These are phyloP conservation scores for Epistrophe eligans DNA, from an alignment of 2,888 invertebrate genomes.

Conservation along the genomic window DNA sequence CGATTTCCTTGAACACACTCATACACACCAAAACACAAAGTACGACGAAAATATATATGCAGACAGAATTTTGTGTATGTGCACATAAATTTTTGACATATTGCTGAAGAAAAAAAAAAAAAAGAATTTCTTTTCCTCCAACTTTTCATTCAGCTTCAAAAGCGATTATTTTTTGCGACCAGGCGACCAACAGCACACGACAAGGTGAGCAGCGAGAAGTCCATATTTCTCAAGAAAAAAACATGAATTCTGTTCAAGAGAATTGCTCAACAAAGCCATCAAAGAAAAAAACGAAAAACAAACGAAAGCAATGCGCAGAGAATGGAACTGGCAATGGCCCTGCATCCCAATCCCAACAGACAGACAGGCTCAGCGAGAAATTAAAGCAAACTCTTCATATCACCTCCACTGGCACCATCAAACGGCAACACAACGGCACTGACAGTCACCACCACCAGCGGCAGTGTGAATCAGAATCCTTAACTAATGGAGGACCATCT, in stretches of 20 bases:
- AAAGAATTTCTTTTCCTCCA: constrained; percentile 42
- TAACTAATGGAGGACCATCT: constrained; percentile 52
- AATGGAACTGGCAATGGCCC: constrained; percentile 45
- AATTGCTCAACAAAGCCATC: constrained; percentile 67
- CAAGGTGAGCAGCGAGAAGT: constrained; percentile 9
- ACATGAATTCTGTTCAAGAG: constrained; percentile 67
- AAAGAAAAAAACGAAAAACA: constrained; percentile 75
- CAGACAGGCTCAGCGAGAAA: constrained; percentile 58
- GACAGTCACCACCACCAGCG: constrained; percentile 37
- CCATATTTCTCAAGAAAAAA: constrained; percentile 28
- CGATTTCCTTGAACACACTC: constrained; percentile 54
- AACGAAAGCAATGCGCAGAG: constrained; percentile 69
- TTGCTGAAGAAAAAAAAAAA: constrained; percentile 63
- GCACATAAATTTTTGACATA: constrained; percentile 70
- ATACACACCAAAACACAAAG: constrained; percentile 53
- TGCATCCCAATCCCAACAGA: constrained; percentile 35
- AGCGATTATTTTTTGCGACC: constrained; percentile 22
- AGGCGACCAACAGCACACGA: neutral
- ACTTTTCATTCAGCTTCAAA: constrained; percentile 56
- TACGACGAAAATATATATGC: constrained; percentile 61
- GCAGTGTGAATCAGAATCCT: constrained; percentile 30
- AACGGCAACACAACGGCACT: constrained; percentile 64
- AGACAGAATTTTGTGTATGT: constrained; percentile 64
- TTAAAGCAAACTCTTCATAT: constrained; percentile 67
- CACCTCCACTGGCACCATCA: constrained; percentile 38